These are phyloP conservation scores for Plagodis pulveraria DNA, from an alignment of 2,888 invertebrate genomes.

Conservation along the genomic window DNA sequence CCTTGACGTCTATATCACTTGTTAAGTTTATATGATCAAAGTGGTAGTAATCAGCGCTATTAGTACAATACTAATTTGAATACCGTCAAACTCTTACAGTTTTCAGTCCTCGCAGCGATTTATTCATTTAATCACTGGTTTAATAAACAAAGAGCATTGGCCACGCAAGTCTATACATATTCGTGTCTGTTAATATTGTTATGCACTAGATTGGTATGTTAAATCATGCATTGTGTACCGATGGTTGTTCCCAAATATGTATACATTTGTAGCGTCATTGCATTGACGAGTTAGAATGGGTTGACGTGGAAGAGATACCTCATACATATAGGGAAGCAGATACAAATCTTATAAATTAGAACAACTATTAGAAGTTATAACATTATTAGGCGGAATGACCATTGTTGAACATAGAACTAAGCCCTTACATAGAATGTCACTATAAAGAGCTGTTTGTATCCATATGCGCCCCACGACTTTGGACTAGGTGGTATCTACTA, in stretches of 20 bases:
- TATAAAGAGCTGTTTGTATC: too few species aligned
- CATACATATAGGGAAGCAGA: not conserved
- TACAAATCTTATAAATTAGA: too few species aligned
- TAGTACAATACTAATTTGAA: not conserved
- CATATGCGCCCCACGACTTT: too few species aligned
- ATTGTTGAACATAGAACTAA: too few species aligned
- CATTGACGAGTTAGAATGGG: not conserved
- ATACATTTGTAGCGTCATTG: constrained; percentile 10
- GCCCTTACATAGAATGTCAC: too few species aligned
- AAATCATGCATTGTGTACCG: constrained; percentile 46
- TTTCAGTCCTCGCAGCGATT: constrained; percentile 10
- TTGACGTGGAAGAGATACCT: not conserved
- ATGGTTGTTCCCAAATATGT: constrained; percentile 13
- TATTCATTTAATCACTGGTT: constrained; percentile 6
- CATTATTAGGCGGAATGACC: too few species aligned
- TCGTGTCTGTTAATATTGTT: constrained; percentile 44
- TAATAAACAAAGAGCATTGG: constrained; percentile 45
- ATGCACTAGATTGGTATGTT: constrained; percentile 38
- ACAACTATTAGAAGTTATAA: too few species aligned
- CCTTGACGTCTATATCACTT: too few species aligned
- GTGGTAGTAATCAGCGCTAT: not conserved
- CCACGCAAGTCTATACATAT: constrained; percentile 43
- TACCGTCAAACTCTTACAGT: not conserved
- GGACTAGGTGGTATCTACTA: too few species aligned
- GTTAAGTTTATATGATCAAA: too few species aligned